Conservation (phyloP, 2,888 invertebrate species). For the Folsomia manolachei region DNA sequence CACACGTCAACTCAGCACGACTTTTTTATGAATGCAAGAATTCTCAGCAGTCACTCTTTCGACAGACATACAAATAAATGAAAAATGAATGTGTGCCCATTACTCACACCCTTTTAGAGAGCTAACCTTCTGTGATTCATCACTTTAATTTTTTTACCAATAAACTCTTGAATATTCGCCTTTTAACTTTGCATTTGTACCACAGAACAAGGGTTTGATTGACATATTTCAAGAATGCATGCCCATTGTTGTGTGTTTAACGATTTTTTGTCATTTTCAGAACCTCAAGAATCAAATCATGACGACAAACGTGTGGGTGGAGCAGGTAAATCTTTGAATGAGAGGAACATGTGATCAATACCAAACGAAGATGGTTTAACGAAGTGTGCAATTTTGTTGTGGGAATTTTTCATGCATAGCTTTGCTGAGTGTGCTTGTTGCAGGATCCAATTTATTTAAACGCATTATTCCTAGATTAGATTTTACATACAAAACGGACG, state of each 20-base stretch:
- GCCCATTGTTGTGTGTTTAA: neutral
- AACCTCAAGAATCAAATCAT: slow-evolving; percentile 90
- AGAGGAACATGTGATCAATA: no score
- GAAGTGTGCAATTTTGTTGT: no score
- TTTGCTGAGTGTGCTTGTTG: no score
- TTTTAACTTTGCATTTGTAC: neutral
- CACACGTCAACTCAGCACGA: neutral
- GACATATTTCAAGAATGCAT: no score
- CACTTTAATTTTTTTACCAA: neutral
- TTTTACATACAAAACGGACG: no score
- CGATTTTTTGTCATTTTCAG: slow-evolving; percentile 51
- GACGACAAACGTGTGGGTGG: slow-evolving; percentile 92
- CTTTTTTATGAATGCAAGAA: neutral
- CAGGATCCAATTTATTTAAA: no score
- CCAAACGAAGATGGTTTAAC: no score
- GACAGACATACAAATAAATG: neutral
- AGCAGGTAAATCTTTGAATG: slow-evolving; percentile 72
- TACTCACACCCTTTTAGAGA: neutral
- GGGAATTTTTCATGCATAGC: no score
- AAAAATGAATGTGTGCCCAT: neutral
- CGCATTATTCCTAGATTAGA: no score
- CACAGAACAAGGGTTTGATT: no score
- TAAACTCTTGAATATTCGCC: no score
- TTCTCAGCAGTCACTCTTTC: neutral
- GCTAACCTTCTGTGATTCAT: neutral